Evolutionary conservation across 2,113 vertebrate species (phyloP), one percentile per base, ranked within the genome.

Genomic region (Cyanoliseus patagonus): DNA sequence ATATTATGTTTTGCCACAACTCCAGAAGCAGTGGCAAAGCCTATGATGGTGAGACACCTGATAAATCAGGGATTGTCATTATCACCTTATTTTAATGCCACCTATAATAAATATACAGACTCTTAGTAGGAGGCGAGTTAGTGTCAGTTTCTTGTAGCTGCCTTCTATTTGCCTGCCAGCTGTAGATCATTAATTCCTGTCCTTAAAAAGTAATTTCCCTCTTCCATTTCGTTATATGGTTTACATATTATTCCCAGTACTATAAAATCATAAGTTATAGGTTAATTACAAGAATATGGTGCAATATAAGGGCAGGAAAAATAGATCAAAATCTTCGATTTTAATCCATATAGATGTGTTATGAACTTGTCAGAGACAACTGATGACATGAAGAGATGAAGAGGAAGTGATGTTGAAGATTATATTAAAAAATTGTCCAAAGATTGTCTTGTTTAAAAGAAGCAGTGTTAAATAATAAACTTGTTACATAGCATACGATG

Each of bases 151-250:
- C 30, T 75, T 83, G 70, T 80, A 85, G 70, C 62, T 30, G 12
- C 12, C 49, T 86, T 82, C 37, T 59, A 6, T 57, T 93, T 70
- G 13, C 35, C 52, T 93, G 37, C 41, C 86, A 88, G 37, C 41
- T 35, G 30, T 92, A 66, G 93, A 88, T 93, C 88, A 87, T 93
- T 90, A 76, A 88, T 86, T 85, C 46, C 15, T 90, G 79, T 83
- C 83, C 91, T 90, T 92, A 83, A 88, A 90, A 66, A 66, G 57
- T 68, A 69, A 80, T 79, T 86, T 74, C 30, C 6, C 4, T 68
- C 22, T 80, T 93, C 68, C 44, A 28, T 93, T 90, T 92, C 80
- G 80, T 59, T 35, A 41, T 73, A 24, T 2, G 13, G 28, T 33
- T 94, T 88, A n/a, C 33, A 31, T 77, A 37, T 47, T 51, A 41